Conservation (phyloP, 2,888 invertebrate species). For the Euzophera pinguis region DNA sequence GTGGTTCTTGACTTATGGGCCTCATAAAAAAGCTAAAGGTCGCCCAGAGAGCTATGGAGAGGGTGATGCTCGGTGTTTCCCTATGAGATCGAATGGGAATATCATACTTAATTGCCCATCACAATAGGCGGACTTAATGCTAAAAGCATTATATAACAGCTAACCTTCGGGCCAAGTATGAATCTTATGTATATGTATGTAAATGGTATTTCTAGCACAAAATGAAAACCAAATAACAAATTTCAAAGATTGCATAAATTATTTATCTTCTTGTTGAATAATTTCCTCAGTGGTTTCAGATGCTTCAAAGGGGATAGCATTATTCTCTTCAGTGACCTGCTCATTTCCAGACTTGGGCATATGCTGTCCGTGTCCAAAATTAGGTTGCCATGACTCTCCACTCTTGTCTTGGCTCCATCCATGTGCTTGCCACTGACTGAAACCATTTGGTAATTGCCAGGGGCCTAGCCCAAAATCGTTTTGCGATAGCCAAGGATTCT, state of each 20-base stretch:
- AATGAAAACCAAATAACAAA: too few relatives aligned
- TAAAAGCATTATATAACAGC: too few relatives aligned
- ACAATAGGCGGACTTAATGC: too few relatives aligned
- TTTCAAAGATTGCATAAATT: not conserved
- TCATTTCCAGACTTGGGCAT: not conserved
- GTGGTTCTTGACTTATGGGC: too few relatives aligned
- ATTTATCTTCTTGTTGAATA: not conserved
- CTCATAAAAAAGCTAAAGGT: too few relatives aligned
- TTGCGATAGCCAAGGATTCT: not conserved
- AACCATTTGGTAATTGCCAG: not conserved
- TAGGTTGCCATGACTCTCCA: not conserved
- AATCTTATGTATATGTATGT: too few relatives aligned
- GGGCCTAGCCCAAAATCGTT: not conserved
- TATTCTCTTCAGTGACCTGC: not conserved
- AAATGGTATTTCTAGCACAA: too few relatives aligned
- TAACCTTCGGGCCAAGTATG: too few relatives aligned
- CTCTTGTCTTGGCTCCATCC: not conserved
- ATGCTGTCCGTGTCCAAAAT: not conserved
- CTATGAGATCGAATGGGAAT: too few relatives aligned
- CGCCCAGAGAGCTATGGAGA: too few relatives aligned
- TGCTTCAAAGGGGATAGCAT: not conserved
- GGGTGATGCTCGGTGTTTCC: too few relatives aligned
- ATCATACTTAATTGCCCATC: too few relatives aligned
- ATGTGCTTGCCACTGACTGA: not conserved
- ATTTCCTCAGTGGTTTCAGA: not conserved